Percentiles rank a stretch among this genome's conserved stretches.
These are phyloP conservation scores for Aphaenogaster ashmeadi DNA, from an alignment of 1,140 invertebrate species.

Conservation along the genomic window DNA sequence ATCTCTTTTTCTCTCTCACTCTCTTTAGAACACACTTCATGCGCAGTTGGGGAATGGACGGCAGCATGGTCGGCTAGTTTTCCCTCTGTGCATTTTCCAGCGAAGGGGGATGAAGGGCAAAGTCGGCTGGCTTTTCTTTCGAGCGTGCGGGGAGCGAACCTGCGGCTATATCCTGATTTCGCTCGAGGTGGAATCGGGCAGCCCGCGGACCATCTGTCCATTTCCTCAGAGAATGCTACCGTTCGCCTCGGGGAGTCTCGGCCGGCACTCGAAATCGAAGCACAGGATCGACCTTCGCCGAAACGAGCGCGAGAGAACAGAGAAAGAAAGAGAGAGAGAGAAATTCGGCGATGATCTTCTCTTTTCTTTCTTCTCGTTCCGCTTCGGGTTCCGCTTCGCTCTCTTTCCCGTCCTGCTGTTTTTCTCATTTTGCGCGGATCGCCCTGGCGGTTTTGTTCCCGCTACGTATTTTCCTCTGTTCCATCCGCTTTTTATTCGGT, in stretches of 20 bases:
- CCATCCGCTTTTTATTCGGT: conserved; percentile 35
- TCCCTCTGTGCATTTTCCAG: conserved; percentile 59
- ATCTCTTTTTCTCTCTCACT: conserved; percentile 10
- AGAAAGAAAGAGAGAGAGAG: conserved; percentile 60
- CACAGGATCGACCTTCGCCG: conserved; percentile 33
- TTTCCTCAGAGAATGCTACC: conserved; percentile 77
- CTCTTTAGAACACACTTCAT: conserved; percentile 12
- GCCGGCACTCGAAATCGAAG: conserved; percentile 69
- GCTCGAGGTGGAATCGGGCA: conserved; percentile 76
- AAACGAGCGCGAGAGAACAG: conserved; percentile 17
- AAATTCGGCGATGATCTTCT: conserved; percentile 68
- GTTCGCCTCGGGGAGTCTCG: conserved; percentile 73
- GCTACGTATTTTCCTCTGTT: conserved; percentile 42
- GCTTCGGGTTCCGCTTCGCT: conserved; percentile 2
- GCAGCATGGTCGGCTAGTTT: conserved; percentile 45
- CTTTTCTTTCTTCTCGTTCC: conserved; percentile 31
- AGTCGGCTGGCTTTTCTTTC: conserved; percentile 71
- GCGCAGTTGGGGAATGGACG: conserved; percentile 29
- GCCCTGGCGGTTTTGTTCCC: conserved; percentile 43
- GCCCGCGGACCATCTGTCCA: conserved; percentile 77
- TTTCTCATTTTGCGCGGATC: conserved; percentile 40
- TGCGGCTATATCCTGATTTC: conserved; percentile 76
- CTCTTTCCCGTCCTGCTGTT: background rate
- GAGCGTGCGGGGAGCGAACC: conserved; percentile 63
- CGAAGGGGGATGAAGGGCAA: conserved; percentile 32